phyloP scores from a whole-genome alignment of 1,140 invertebrate genomes.

The Idris sp. region DNA sequence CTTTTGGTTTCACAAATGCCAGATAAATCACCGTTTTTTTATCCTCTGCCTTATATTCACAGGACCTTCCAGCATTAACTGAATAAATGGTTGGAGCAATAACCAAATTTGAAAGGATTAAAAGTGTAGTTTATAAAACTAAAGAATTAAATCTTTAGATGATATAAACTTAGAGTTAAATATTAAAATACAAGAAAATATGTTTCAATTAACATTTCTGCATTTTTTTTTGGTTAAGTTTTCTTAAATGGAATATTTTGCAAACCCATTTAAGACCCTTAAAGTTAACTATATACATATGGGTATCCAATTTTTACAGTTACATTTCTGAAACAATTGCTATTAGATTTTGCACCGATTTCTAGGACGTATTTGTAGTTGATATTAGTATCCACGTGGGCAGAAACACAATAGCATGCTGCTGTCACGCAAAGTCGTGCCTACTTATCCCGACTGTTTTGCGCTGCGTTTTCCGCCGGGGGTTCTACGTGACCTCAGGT shows the following conservation, averaged over 20 bases:
- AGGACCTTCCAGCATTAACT: slow-evolving; percentile 5
- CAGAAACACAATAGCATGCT: slow-evolving; percentile 65
- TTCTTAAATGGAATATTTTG: no score
- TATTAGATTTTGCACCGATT: slow-evolving; percentile 34
- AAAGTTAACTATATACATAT: slow-evolving; percentile 2
- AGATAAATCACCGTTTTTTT: slow-evolving; percentile 58
- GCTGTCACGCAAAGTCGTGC: slow-evolving; percentile 51
- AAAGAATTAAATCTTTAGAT: no score
- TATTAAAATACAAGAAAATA: no score
- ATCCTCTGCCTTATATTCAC: slow-evolving; percentile 32
- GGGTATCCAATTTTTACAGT: slow-evolving; percentile 11
- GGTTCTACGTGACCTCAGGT: slow-evolving; percentile 37
- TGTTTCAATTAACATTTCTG: no score
- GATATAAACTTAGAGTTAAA: no score
- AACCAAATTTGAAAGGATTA: not conserved
- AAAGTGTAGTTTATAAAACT: no score
- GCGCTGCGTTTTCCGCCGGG: slow-evolving; percentile 56
- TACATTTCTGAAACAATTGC: slow-evolving; percentile 24
- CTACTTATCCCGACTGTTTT: slow-evolving; percentile 58
- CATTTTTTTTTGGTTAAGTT: no score
- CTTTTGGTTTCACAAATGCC: slow-evolving; percentile 38
- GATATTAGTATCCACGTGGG: slow-evolving; percentile 68
- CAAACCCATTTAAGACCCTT: no score
- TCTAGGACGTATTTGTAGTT: slow-evolving; percentile 62
- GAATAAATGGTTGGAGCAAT: slow-evolving; percentile 11